Evolutionary conservation across 2,797 vertebrate species (phyloP), one percentile per base, ranked within the genome.

Genomic region (Microcaecilia unicolor): DNA sequence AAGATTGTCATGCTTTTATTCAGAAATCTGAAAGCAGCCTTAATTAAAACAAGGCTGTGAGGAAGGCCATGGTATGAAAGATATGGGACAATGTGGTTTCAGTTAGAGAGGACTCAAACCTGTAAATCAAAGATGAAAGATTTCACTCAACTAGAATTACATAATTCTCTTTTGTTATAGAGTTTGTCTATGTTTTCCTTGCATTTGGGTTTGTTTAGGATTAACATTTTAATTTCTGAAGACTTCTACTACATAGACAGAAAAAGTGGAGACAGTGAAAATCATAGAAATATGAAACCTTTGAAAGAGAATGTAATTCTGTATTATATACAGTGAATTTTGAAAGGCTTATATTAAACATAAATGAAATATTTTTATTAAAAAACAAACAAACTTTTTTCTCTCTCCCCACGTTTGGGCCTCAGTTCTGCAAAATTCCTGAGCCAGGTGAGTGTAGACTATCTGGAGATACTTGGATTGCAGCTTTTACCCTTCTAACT

Each of bases 61-160:
- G 42, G 42, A 75, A 73, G 56, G 74, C 70, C 48, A 31, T 61
- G 62, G 77, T 84, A 79, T 72, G 76, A 81, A 73, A 81, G 67
- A 81, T 84, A 79, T 44, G 61, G 63, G 56, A 55, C 81, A 79
- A 80, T 80, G 23, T 76, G 76, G 70, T 81, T 84, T 74, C 37
- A 67, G 58, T 79, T 77, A 78, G 45, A 61, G 53, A 48, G 51
- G 77, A 69, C 69, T 74, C 58, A 51, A 75, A 88, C 80, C 71
- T 78, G 74, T 74, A 81, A 81, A 81, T 84, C 67, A 78, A 70
- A 71, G 70, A 79, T 76, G 70, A 81, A 77, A 76, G 74, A 80
- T 78, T 72, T 78, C 76, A 78, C 81, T 88, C 80, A 86, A 81
- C 72, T 81, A 71, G 79, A 83, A 84, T 87, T 81, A 80, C 78